Base-by-base conservation (phyloP, 2,797 vertebrate genomes). In the Pachyuromys duprasi region DNA sequence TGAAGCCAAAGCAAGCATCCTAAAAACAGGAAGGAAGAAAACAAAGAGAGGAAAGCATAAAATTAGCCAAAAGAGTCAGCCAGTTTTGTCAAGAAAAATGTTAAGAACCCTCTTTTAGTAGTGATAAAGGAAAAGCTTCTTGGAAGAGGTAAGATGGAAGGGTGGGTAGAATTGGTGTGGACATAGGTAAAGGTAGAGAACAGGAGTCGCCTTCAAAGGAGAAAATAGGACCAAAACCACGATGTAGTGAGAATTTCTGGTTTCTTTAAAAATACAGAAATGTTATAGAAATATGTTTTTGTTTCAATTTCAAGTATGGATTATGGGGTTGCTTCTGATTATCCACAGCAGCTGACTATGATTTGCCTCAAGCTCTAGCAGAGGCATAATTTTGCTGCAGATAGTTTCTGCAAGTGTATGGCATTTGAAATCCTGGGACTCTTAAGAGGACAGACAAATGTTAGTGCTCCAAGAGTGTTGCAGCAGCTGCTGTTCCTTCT, bases 21-120 rank as follows among this genome's bases (percentile, higher is more conserved):
- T 82, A 74, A 92, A 87, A 76, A 28, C 13, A 67, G 33, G 14
- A 76, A 39, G 72, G 81, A 91, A 93, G 88, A 83, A 80, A 70
- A 33, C 31, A 86, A 80, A 53, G 36, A 62, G 84, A 89, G 60
- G 36, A 82, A 83, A 42, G 1, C 55, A 1, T 87, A 79, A 69
- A 94, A 83, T 36, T 67, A 67, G 28, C 57, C 26, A 75, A 83
- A 87, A 60, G 13, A 94, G 8, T 63, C 60, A 94, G 76, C 36
- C 45, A 45, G 28, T 62, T 88, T 79, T 74, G 55, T 83, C 31
- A 49, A 90, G 83, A 94, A 92, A 69, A 83, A 75, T 49, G 28
- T 67, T 60, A 55, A 33, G 24, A 95, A 26, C 42, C 45, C 31
- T 15, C 86, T 91, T 72, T 67, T 28, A 67, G 80, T 12, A 79